Base-by-base conservation (phyloP, 2,797 vertebrate genomes). In the Myripristis murdjan region DNA sequence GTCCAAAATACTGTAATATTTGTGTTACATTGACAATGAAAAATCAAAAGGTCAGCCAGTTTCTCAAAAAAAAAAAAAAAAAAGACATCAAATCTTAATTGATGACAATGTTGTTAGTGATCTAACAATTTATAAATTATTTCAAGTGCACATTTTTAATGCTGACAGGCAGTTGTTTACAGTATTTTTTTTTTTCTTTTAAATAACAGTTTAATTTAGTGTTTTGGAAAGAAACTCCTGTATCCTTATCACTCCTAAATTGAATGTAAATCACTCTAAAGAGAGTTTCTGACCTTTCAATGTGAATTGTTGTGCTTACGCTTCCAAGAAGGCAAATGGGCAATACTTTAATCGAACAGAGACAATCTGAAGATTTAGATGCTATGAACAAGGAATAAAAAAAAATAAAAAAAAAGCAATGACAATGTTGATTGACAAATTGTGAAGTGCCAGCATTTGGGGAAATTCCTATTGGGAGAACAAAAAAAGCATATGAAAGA, bases 191-290 rank as follows among this genome's bases (percentile, higher is more conserved):
- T 62, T 1, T 62, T 47, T 49, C 43, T 70, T 49, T 49, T 46
- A 56, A 33, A 35, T 56, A 16, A 47, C 11, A 10, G 2, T 54
- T 43, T 26, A 31, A 54, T 23, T n/a, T 31, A 14, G 18, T 43
- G 62, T 64, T 72, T 56, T 48, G 43, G 68, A 62, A 59, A 46
- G 69, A 64, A 53, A 35, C 28, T 43, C 60, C 46, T 18, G 10
- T 11, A n/a, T 47, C 43, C 48, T 52, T 9, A 31, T 58, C 53
- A 26, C 31, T 76, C 65, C 48, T 65, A 39, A 72, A 73, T 53
- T 53, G 62, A 87, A 85, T 84, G 82, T 72, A 78, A 62, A 51
- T 70, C 64, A 43, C 64, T 70, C n/a, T 39, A 18, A 56, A 14
- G 23, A 75, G 49, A 73, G 75, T 63, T 56, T n/a, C n/a, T 8